Evolutionary conservation across 1,140 invertebrate genomes (phyloP), one percentile per base, ranked within the genome.

Genomic region (Hypsibius dujardini): DNA sequence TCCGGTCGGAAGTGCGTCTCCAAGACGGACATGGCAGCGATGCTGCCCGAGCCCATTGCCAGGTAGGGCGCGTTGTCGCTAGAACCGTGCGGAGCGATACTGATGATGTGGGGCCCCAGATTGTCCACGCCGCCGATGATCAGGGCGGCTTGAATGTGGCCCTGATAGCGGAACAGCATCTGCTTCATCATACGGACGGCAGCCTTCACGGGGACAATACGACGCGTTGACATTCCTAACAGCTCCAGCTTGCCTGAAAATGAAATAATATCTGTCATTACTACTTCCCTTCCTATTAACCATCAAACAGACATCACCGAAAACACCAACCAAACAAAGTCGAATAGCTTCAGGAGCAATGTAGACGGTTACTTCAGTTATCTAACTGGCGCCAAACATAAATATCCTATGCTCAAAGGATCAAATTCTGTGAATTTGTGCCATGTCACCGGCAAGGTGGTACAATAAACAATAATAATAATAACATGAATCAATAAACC

Each of bases 21-120:
- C 82, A 98, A 90, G 0, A 95, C 87, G 72, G 92, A 83, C 88
- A 98, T 98, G 47, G 95, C 95, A 74, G 94, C 94, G 74, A 98
- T 83, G 46, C 89, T 92, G 69, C 95, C 94, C 71, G 92, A 95
- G 78, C 95, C 94, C 93, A 94, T 94, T 42, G 91, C 91, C 2
- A 87, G 86, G 81, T 90, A 99, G 1, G 91, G 92, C 2, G 93
- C 78, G 74, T 86, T 87, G 77, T 94, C 90, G 47, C 89, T 87
- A 47, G 92, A 96, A 46, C 95, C 95, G 82, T 98, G 93, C 46
- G 95, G 95, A 80, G 88, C 87, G 77, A 98, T 91, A 74, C 84
- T 87, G 77, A 90, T 94, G 42, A 99, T 82, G 79, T 95, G 89
- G 56, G 86, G 82, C 2, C 89, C 94, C 72, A 83, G 85, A 56